Evolutionary conservation across 1,140 invertebrate genomes (phyloP).

Genomic region (Phenacoccus solenopsis): DNA sequence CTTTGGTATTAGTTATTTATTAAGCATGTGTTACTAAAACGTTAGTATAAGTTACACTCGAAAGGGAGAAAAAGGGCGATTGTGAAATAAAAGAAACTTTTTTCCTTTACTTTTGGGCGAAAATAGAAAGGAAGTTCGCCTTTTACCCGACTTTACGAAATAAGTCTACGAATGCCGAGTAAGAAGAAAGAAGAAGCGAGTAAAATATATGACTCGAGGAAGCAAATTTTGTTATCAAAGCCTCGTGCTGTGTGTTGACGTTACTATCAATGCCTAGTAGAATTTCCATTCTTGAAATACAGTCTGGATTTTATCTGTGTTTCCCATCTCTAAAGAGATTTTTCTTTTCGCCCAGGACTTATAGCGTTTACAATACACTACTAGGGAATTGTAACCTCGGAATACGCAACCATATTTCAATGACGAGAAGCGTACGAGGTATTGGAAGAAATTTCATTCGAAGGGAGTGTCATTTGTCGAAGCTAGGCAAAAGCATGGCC

Average conservation of each 20-base stretch:
- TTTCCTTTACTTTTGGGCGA: neutral
- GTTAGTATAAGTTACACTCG: too few species aligned
- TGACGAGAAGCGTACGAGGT: neutral
- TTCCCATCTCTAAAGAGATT: neutral
- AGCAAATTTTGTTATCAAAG: neutral
- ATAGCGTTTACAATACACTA: too few species aligned
- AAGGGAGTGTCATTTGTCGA: neutral
- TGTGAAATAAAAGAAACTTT: neutral
- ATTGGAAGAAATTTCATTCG: neutral
- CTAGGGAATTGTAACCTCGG: neutral
- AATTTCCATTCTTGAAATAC: neutral
- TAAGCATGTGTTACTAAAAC: neutral
- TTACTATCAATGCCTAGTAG: neutral
- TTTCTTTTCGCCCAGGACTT: neutral
- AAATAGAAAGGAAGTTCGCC: neutral
- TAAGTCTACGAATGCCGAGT: neutral
- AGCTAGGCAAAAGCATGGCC: neutral
- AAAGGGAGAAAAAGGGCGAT: neutral
- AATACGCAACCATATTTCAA: constrained; percentile 1
- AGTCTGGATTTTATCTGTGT: neutral
- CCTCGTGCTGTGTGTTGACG: neutral
- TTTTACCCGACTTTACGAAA: neutral
- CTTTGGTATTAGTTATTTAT: too few species aligned
- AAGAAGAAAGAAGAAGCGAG: neutral
- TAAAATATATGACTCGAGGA: neutral